These are phyloP conservation scores for Pterobdella sp. DNA, from an alignment of 2,888 invertebrate genomes.

Conservation along the genomic window DNA sequence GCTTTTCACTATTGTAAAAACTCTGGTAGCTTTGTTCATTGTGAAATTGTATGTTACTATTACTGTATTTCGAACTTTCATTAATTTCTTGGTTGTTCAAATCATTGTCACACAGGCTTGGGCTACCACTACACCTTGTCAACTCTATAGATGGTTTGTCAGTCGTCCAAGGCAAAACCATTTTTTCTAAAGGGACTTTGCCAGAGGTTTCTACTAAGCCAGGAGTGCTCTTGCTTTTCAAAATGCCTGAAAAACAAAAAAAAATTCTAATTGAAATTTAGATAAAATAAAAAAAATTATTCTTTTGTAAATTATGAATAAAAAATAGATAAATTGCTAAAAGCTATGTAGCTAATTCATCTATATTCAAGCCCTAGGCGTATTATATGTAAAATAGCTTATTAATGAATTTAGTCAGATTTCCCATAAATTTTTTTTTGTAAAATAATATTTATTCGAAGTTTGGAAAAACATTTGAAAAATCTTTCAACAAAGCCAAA, in stretches of 20 bases:
- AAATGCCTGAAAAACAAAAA: conserved; percentile 63
- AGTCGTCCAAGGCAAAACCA: conserved; percentile 19
- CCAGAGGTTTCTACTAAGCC: conserved; percentile 87
- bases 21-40: not conserved
- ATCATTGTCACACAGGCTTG: not conserved
- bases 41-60: too few relatives aligned
- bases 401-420: too few relatives aligned
- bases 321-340: too few relatives aligned
- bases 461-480: too few relatives aligned
- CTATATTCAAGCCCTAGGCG: too few relatives aligned
- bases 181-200: conserved; percentile 60
- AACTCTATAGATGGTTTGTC: not conserved
- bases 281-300: not conserved
- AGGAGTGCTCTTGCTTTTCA: conserved; percentile 89
- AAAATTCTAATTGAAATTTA: not conserved
- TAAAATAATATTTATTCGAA: too few relatives aligned
- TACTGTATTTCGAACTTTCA: too few relatives aligned
- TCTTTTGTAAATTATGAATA: too few relatives aligned
- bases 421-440: too few relatives aligned
- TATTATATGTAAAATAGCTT: too few relatives aligned
- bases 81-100: not conserved
- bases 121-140: not conserved
- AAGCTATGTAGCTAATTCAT: too few relatives aligned
- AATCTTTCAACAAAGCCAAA: too few relatives aligned
- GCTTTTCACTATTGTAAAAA: not conserved